Conservation (phyloP, 1,140 invertebrate genomes). For the Rhopalosiphum maidis region DNA sequence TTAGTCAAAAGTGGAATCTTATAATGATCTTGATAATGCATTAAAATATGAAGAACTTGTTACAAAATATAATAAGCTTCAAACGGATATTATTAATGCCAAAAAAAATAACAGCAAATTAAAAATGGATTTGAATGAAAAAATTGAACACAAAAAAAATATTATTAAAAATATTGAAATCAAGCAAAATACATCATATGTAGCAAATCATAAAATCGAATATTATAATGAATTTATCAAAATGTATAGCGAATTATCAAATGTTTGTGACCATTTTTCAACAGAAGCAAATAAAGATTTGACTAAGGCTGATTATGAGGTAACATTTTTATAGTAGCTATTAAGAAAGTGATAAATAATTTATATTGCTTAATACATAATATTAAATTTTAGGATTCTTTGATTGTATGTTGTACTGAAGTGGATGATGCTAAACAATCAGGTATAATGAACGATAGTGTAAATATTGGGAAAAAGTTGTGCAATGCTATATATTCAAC, state of each 20-base stretch:
- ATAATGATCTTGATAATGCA: constrained; percentile 15
- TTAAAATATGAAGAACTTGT: constrained; percentile 29
- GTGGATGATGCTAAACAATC: constrained; percentile 25
- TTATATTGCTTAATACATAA: not conserved
- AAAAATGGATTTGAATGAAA: not conserved
- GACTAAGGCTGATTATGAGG: constrained; percentile 29
- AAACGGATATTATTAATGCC: not conserved
- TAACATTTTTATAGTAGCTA: not conserved
- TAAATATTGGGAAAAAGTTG: constrained; percentile 25
- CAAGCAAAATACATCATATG: not conserved
- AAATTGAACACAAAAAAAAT: not conserved
- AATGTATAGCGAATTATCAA: not conserved
- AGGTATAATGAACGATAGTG: not conserved
- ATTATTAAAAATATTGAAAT: not conserved
- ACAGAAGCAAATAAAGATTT: not conserved
- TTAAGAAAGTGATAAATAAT: not conserved
- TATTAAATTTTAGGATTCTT: constrained; percentile 27
- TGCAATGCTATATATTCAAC: constrained; percentile 18
- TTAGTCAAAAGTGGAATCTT: constrained; percentile 32
- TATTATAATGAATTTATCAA: constrained; percentile 15
- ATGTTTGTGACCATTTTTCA: not conserved
- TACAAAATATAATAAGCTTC: constrained; percentile 15
- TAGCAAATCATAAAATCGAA: constrained; percentile 23
- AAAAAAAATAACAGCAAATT: constrained; percentile 19
- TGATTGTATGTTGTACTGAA: constrained; percentile 20